Evolutionary conservation across 2,113 vertebrate genomes (phyloP).

Genomic region (Aleadryas rufinucha): DNA sequence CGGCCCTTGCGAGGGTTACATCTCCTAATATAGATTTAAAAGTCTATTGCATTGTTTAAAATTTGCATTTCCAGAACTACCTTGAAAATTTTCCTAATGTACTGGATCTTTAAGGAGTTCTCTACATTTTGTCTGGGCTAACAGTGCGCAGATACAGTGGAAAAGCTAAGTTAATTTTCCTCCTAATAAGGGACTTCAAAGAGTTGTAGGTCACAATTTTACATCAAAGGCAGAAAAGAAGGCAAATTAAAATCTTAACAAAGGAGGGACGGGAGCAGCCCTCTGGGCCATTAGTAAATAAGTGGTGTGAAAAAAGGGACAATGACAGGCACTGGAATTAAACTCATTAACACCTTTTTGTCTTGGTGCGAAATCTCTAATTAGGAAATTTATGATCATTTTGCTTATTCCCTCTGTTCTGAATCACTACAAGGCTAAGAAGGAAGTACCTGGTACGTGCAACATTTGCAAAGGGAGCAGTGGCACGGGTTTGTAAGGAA

Average conservation of each 20-base stretch:
- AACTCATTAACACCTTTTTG: conserved; percentile 76
- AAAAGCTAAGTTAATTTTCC: conserved; percentile 71
- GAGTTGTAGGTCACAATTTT: conserved; percentile 76
- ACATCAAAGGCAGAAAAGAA: conserved; percentile 79
- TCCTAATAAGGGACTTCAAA: conserved; percentile 85
- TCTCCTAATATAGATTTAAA: neutral
- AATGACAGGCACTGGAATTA: conserved; percentile 68
- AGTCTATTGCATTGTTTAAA: neutral
- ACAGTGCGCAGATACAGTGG: conserved; percentile 62
- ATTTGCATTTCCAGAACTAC: neutral
- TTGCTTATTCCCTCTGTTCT: conserved; percentile 63
- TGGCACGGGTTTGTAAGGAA: neutral
- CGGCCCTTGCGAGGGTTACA: neutral
- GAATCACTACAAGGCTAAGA: conserved; percentile 16
- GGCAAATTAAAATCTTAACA: conserved; percentile 76
- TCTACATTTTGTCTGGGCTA: conserved; percentile 44
- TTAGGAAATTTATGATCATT: conserved; percentile 76
- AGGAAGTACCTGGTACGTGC: conserved; percentile 53
- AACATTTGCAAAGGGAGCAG: conserved; percentile 30
- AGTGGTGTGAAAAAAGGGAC: conserved; percentile 72
- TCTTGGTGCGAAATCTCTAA: conserved; percentile 74
- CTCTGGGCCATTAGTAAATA: conserved; percentile 79
- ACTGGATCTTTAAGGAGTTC: conserved; percentile 29
- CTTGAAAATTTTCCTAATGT: neutral
- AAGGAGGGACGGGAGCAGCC: conserved; percentile 72